Conservation (phyloP, 2,888 invertebrate species). For the Boloria euphrosyne region DNA sequence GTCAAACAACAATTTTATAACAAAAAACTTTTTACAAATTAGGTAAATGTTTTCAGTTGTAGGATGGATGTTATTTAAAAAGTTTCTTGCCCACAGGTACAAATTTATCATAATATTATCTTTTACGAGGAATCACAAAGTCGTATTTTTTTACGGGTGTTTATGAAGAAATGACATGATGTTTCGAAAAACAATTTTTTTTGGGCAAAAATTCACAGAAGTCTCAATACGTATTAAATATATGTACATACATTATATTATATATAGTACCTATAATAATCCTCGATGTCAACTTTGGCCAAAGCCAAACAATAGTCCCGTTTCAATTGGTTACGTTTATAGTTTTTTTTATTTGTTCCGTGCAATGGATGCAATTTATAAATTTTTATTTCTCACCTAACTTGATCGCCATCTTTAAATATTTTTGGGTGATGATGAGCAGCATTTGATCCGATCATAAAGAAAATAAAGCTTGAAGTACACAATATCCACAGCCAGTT, state of each 20-base stretch:
- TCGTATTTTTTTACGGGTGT: slow-evolving; percentile 4
- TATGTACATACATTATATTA: no score
- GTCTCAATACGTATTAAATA: no score
- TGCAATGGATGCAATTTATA: neutral
- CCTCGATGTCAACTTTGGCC: no score
- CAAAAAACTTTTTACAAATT: slow-evolving; percentile 23
- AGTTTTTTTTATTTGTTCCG: no score
- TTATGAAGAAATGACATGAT: neutral
- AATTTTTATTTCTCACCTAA: slow-evolving; percentile 68
- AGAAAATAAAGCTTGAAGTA: slow-evolving; percentile 83
- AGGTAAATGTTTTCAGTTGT: slow-evolving; percentile 22
- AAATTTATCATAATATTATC: slow-evolving; percentile 15
- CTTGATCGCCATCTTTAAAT: slow-evolving; percentile 90
- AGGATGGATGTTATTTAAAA: slow-evolving; percentile 23
- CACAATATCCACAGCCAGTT: slow-evolving; percentile 83
- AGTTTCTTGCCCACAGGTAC: slow-evolving; percentile 13
- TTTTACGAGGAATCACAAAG: slow-evolving; percentile 2
- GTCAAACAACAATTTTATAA: slow-evolving; percentile 4
- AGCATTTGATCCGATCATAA: slow-evolving; percentile 86
- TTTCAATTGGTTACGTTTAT: no score
- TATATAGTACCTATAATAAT: no score
- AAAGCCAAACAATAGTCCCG: no score
- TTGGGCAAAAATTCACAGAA: no score
- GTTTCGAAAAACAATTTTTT: neutral
- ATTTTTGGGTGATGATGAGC: slow-evolving; percentile 92